Evolutionary conservation across 2,888 invertebrate genomes (phyloP).

Genomic region (Hydrotaea diabolus): DNA sequence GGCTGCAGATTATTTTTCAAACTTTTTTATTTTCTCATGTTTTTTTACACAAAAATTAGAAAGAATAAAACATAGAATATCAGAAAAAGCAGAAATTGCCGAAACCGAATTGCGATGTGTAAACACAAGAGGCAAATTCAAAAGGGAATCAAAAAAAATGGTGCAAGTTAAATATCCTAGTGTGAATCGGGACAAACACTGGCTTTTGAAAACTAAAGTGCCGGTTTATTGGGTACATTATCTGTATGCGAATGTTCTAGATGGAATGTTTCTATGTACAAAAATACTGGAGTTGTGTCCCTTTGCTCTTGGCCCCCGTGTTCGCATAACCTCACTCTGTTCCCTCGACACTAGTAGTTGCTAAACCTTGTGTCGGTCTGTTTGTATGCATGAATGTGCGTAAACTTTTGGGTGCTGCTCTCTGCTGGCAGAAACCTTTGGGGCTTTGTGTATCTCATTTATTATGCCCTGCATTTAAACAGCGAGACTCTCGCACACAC

Average conservation of each 20-base stretch:
- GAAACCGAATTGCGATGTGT: too few relatives aligned
- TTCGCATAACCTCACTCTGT: background rate
- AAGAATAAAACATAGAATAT: too few relatives aligned
- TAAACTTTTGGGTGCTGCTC: background rate
- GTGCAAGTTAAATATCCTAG: too few relatives aligned
- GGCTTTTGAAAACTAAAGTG: background rate
- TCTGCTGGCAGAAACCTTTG: slow-evolving; percentile 9
- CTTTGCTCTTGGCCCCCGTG: background rate
- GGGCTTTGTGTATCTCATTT: slow-evolving; percentile 26
- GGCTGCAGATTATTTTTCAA: too few relatives aligned
- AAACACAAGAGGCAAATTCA: too few relatives aligned
- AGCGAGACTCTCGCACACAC: background rate
- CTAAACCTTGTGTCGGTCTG: too few relatives aligned
- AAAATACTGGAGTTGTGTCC: background rate
- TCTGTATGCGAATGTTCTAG: slow-evolving; percentile 1
- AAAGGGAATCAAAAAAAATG: too few relatives aligned
- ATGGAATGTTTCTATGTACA: background rate
- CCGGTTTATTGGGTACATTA: slow-evolving; percentile 3
- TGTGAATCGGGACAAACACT: too few relatives aligned
- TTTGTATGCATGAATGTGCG: background rate
- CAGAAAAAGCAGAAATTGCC: too few relatives aligned
- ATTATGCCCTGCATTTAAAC: slow-evolving; percentile 34
- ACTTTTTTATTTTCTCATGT: too few relatives aligned
- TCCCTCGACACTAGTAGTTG: background rate
- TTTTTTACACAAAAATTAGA: too few relatives aligned